Percentiles rank a stretch among this genome's conserved stretches.
Conservation (phyloP, 2,888 invertebrate species). For the Sarcophaga rosellei region DNA sequence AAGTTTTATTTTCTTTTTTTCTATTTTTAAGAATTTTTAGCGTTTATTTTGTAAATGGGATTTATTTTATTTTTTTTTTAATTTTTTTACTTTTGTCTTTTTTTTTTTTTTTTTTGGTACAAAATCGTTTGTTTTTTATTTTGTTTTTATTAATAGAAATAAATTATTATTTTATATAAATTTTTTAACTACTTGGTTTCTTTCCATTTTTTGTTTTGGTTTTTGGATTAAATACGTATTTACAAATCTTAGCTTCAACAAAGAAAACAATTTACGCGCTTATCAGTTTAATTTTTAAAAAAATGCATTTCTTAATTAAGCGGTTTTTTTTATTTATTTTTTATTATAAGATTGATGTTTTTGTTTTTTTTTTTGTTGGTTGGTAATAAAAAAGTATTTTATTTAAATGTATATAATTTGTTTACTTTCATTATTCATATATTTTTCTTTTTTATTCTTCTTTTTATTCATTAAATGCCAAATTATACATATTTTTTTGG, state of each 20-base stretch:
- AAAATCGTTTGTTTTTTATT: conserved; percentile 66
- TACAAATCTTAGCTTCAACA: conserved; percentile 67
- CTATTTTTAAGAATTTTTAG: conserved; percentile 57
- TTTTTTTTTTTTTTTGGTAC: conserved; percentile 62
- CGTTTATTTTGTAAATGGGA: conserved; percentile 64
- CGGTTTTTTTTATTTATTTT: conserved; percentile 45
- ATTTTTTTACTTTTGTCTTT: conserved; percentile 28
- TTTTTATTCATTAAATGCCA: conserved; percentile 19
- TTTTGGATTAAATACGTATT: conserved; percentile 53
- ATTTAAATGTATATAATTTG: conserved; percentile 52
- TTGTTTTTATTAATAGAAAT: conserved; percentile 64
- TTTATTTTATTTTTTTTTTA: conserved; percentile 41
- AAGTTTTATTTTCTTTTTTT: conserved; percentile 6
- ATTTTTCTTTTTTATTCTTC: conserved; percentile 21
- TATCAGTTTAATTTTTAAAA: conserved; percentile 59
- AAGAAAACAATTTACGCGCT: conserved; percentile 64
- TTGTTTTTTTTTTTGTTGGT: conserved; percentile 15
- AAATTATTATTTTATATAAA: conserved; percentile 66
- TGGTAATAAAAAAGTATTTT: conserved; percentile 65
- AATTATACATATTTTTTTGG: too few species aligned
- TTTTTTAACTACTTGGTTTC: conserved; percentile 64
- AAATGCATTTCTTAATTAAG: conserved; percentile 57
- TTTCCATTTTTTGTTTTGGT: conserved; percentile 30
- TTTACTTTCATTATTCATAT: conserved; percentile 62
- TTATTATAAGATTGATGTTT: conserved; percentile 54